Evolutionary conservation across 2,888 invertebrate species (phyloP).

Genomic region (Scotopteryx bipunctaria): DNA sequence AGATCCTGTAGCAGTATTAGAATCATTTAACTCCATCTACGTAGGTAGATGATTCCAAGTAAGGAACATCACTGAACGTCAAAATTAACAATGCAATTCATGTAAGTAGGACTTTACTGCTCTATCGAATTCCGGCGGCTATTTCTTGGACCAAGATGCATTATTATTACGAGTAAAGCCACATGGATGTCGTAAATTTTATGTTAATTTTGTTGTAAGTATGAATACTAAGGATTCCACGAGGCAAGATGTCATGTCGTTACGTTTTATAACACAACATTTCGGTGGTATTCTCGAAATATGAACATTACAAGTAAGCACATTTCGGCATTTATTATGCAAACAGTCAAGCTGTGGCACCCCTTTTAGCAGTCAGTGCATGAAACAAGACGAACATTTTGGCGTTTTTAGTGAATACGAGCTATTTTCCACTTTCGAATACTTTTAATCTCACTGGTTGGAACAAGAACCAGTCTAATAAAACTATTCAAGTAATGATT

Average conservation of each 20-base stretch:
- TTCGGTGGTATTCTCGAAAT: constrained; percentile 24
- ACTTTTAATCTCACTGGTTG: neutral
- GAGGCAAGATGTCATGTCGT: constrained; percentile 30
- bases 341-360: constrained; percentile 25
- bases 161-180: constrained; percentile 22
- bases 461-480: too few relatives aligned
- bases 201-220: constrained; percentile 33
- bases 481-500: too few relatives aligned
- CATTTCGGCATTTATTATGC: constrained; percentile 29
- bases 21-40: too few relatives aligned
- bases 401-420: constrained; percentile 5
- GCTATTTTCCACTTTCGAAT: neutral
- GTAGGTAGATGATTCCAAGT: constrained; percentile 2
- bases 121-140: constrained; percentile 24
- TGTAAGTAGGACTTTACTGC: constrained; percentile 13
- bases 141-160: constrained; percentile 21
- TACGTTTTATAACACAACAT: constrained; percentile 29
- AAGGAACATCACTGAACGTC: constrained; percentile 8
- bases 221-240: constrained; percentile 28
- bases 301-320: constrained; percentile 28
- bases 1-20: too few relatives aligned
- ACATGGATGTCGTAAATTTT: constrained; percentile 34
- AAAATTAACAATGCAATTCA: constrained; percentile 12
- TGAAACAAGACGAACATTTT: constrained; percentile 7
- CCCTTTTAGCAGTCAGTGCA: constrained; percentile 19